These are phyloP conservation scores for Cynodonichthys magdalenae DNA, from an alignment of 2,797 vertebrate genomes.

Conservation along the genomic window DNA sequence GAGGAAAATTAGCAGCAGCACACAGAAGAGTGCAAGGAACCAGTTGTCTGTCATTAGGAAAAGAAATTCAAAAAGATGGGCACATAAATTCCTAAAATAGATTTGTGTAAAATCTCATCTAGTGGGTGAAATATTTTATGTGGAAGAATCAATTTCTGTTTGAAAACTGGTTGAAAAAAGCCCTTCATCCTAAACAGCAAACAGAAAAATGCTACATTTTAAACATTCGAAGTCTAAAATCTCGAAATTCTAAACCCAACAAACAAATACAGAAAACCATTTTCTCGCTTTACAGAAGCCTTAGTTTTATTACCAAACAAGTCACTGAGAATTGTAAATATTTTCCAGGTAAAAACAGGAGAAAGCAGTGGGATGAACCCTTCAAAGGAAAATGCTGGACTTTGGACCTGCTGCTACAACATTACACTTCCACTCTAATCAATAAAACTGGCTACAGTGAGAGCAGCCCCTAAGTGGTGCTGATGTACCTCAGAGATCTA, in stretches of 20 bases:
- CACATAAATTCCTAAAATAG: too few relatives aligned
- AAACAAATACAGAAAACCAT: too few relatives aligned
- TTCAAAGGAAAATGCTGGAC: neutral
- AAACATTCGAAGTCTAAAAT: neutral
- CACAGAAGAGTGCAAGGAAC: neutral
- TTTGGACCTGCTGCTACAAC: conserved; percentile 1
- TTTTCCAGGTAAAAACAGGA: neutral
- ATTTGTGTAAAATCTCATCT: too few relatives aligned
- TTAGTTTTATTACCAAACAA: conserved; percentile 1
- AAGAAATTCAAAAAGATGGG: too few relatives aligned
- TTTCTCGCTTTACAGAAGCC: neutral
- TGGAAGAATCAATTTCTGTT: neutral
- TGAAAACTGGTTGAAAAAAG: neutral
- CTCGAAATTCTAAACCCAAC: neutral
- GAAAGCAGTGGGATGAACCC: neutral
- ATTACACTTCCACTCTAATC: conserved; percentile 5
- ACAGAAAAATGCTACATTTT: neutral
- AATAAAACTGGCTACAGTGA: conserved; percentile 4
- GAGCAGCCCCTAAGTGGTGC: conserved; percentile 1
- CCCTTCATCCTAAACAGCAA: conserved; percentile 1
- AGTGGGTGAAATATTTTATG: neutral
- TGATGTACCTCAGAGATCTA: neutral
- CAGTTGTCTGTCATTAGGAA: neutral
- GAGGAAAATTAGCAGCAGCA: conserved; percentile 20
- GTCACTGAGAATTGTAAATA: too few relatives aligned